Conservation (phyloP, 2,113 vertebrate genomes). For the Rhadina sibilatrix region DNA sequence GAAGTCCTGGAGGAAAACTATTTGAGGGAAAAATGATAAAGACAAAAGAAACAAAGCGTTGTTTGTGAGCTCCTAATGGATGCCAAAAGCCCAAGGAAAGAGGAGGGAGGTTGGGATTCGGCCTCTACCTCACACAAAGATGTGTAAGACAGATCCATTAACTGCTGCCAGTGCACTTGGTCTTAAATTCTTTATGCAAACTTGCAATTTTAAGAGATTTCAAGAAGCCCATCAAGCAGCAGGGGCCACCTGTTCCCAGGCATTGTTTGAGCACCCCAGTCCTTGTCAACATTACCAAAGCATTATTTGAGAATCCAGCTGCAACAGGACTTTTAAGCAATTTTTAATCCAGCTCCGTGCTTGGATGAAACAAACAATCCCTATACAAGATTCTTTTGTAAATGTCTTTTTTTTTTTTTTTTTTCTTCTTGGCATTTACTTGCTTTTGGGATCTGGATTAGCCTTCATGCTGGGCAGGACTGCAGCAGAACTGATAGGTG, state of each 20-base stretch:
- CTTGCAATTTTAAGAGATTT: neutral
- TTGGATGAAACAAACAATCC: neutral
- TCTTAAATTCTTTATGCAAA: neutral
- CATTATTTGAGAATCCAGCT: neutral
- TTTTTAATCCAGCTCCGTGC: neutral
- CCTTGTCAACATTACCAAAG: neutral
- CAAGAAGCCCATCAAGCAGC: neutral
- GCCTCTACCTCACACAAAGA: neutral
- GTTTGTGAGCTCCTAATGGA: neutral
- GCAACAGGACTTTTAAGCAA: neutral
- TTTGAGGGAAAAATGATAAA: neutral
- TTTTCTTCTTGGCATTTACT: neutral
- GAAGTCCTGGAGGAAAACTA: neutral
- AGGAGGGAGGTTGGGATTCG: neutral
- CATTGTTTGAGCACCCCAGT: neutral
- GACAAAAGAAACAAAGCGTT: neutral
- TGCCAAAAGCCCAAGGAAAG: neutral
- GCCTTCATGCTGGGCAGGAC: neutral
- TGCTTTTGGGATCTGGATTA: neutral
- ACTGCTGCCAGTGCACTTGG: neutral
- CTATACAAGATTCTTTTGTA: neutral
- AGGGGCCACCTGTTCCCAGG: neutral
- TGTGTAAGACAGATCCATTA: neutral
- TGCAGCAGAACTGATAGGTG: neutral
- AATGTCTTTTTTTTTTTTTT: neutral